These are phyloP conservation scores for Drosophila equinoxialis DNA, from an alignment of 1,140 invertebrate genomes.

Conservation along the genomic window DNA sequence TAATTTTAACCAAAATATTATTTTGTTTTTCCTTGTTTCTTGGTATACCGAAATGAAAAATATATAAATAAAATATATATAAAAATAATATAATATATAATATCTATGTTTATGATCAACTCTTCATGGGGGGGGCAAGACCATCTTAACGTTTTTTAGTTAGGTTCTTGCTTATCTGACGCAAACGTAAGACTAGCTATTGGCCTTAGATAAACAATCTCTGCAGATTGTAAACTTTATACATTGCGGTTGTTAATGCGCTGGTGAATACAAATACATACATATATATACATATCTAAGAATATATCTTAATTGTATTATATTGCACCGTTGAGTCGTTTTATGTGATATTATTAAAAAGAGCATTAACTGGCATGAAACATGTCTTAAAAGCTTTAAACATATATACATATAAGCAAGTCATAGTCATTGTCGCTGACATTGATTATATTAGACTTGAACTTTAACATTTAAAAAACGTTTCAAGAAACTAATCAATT, in stretches of 20 bases:
- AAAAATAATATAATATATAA: too few species aligned
- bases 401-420: not conserved
- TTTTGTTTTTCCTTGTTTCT: too few species aligned
- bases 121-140: too few species aligned
- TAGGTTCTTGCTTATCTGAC: not conserved
- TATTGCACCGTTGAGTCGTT: conserved; percentile 1
- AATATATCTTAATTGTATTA: conserved; percentile 9
- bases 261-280: not conserved
- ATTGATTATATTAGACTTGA: not conserved
- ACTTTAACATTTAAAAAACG: not conserved
- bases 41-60: too few species aligned
- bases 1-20: too few species aligned
- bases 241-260: not conserved
- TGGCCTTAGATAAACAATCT: not conserved
- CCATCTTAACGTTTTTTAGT: too few species aligned
- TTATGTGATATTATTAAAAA: conserved; percentile 1
- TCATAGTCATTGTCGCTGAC: conserved; percentile 2
- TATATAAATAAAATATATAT: too few species aligned
- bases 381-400: not conserved
- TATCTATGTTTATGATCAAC: too few species aligned
- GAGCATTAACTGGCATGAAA: conserved; percentile 3
- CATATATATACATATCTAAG: conserved; percentile 3
- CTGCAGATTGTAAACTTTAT: conserved; percentile 9
- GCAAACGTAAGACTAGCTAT: not conserved
- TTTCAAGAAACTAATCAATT: not conserved